Conservation (phyloP, 2,888 invertebrate genomes). For the Willowsia nigromaculata region DNA sequence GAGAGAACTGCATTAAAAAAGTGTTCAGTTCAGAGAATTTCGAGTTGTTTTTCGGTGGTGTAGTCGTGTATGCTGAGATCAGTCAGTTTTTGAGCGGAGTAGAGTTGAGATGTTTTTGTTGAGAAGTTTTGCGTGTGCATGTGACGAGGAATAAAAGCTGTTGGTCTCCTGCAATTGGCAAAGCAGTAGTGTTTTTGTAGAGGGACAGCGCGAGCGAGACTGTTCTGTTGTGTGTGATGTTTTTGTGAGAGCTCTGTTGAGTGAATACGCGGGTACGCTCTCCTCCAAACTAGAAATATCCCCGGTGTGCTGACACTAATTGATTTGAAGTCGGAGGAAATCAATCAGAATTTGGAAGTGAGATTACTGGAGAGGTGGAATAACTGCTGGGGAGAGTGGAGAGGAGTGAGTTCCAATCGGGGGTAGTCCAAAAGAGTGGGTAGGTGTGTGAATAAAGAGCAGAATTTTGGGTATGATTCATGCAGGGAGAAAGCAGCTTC, state of each 20-base stretch:
- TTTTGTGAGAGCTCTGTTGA: constrained; percentile 17
- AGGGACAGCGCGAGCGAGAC: constrained; percentile 28
- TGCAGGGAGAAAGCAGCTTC: not conserved
- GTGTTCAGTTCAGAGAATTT: no score
- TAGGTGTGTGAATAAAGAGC: constrained; percentile 15
- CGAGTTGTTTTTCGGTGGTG: no score
- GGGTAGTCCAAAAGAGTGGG: no score
- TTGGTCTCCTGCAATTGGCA: constrained; percentile 35
- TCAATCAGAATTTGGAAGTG: not conserved
- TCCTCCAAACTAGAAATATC: not conserved
- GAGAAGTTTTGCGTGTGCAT: not conserved
- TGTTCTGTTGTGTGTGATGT: no score
- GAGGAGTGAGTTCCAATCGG: not conserved
- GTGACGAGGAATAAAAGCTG: not conserved
- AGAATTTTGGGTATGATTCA: not conserved
- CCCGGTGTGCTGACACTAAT: constrained; percentile 7
- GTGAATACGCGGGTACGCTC: constrained; percentile 57
- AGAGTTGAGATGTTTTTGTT: no score
- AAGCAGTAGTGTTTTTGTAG: constrained; percentile 60
- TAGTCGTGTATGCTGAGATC: no score
- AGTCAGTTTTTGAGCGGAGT: no score
- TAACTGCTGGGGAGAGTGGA: not conserved
- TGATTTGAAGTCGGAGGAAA: not conserved
- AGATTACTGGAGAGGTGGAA: not conserved
- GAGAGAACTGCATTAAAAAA: no score